Evolutionary conservation across 1,140 invertebrate genomes (phyloP).

Genomic region (Saccostrea echinata): DNA sequence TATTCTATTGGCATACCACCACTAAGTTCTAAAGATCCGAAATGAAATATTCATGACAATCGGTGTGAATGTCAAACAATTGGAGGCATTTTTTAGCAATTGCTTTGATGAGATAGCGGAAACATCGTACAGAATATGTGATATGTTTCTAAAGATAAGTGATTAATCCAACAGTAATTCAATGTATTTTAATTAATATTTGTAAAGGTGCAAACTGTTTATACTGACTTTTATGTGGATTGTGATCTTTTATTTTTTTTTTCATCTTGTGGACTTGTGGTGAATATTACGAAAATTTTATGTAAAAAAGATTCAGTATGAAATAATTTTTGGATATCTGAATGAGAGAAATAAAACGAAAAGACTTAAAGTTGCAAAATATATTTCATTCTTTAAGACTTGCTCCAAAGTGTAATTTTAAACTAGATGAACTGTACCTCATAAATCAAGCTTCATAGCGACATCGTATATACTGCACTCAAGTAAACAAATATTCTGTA

Average conservation of each 20-base stretch:
- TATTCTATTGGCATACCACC: neutral
- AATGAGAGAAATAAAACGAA: too few relatives aligned
- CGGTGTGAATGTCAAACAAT: neutral
- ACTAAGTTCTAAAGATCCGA: neutral
- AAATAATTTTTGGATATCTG: too few relatives aligned
- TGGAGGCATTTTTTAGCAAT: neutral
- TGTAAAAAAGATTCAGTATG: too few relatives aligned
- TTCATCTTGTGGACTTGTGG: neutral
- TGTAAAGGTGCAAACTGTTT: neutral
- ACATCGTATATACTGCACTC: neutral
- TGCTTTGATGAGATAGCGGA: conserved; percentile 19
- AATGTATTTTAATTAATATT: conserved; percentile 25
- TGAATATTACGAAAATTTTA: too few relatives aligned
- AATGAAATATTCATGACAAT: conserved; percentile 26
- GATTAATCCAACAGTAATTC: conserved; percentile 24
- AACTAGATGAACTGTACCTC: neutral
- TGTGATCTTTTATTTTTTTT: neutral
- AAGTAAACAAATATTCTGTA: neutral
- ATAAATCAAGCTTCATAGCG: neutral
- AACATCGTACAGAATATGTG: neutral
- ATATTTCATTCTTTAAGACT: neutral
- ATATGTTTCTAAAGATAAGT: conserved; percentile 6
- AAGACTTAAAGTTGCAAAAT: neutral
- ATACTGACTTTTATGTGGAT: neutral
- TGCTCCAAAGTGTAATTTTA: neutral